Base-by-base conservation (phyloP, 2,113 vertebrate species). In the Aix galericulata region DNA sequence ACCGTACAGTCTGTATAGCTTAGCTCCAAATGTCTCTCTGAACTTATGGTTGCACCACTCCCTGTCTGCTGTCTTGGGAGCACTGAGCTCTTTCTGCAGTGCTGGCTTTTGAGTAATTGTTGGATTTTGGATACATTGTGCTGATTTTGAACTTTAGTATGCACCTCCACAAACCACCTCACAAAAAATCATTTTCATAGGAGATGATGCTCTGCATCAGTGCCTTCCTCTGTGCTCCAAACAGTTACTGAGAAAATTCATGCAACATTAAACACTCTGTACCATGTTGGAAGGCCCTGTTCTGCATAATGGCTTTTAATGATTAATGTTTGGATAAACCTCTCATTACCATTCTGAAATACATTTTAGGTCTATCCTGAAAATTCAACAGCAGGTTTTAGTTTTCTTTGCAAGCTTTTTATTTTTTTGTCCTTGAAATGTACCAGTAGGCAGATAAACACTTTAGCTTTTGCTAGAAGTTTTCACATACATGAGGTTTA, bases 191-290 rank as follows among this genome's bases (percentile, higher is more conserved):
- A 11, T 86, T 85, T 88, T 71, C 85, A 7, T 3, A 56, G 60
- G 56, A 74, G 60, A 14, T 34, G 64, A 27, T 94, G 89, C 60
- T 93, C 62, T 71, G 74, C 91, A 40, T 53, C 86, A 76, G 38
- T 91, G 89, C 83, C 66, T 72, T 55, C 56, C 73, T 94, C 8
- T 1, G 64, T 84, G 42, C 53, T 89, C 85, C 17, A 59, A 76
- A 52, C 62, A 69, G 67, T 60, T 59, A 27, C 82, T 66, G 21
- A 93, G 60, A 84, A 82, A 77, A 84, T 82, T 96, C 86, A 95
- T 92, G 89, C 86, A 92, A 84, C 83, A 60, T 79, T 96, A 82
- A 94, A 68, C 81, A 74, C 81, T 60, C 60, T 67, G 72, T 88
- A 60, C 83, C 13, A 5, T 25, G 18, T 11, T 92, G 66, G 77